Evolutionary conservation across 2,113 vertebrate species (phyloP).

Genomic region (Pteronura brasiliensis): DNA sequence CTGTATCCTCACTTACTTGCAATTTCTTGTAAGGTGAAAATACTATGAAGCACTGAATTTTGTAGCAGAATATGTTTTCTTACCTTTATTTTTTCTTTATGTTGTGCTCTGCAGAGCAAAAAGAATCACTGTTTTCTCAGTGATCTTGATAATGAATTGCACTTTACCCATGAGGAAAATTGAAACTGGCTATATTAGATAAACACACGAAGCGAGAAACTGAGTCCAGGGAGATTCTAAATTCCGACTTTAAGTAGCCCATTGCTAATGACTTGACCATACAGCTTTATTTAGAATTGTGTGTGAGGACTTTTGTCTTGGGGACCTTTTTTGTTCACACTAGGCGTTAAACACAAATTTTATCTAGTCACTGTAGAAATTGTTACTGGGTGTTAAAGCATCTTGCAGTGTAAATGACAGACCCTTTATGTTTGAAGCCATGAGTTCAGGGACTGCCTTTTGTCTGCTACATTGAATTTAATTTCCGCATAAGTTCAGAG

Average conservation of each 20-base stretch:
- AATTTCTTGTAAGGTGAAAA: conserved; percentile 15
- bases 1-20: background rate
- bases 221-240: background rate
- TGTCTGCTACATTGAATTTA: background rate
- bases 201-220: background rate
- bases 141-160: background rate
- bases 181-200: background rate
- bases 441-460: background rate
- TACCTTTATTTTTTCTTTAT: background rate
- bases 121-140: background rate
- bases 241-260: background rate
- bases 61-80: background rate
- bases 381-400: background rate
- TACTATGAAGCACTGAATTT: background rate
- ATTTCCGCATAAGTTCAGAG: background rate
- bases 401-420: background rate
- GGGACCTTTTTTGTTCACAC: background rate
- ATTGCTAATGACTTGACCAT: background rate
- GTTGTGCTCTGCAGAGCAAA: background rate
- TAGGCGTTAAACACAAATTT: background rate
- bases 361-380: background rate
- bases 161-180: background rate
- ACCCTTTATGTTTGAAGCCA: background rate
- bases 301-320: background rate
- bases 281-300: background rate